Base-by-base conservation (phyloP, 1,140 invertebrate genomes). In the Drosophila biarmipes region DNA sequence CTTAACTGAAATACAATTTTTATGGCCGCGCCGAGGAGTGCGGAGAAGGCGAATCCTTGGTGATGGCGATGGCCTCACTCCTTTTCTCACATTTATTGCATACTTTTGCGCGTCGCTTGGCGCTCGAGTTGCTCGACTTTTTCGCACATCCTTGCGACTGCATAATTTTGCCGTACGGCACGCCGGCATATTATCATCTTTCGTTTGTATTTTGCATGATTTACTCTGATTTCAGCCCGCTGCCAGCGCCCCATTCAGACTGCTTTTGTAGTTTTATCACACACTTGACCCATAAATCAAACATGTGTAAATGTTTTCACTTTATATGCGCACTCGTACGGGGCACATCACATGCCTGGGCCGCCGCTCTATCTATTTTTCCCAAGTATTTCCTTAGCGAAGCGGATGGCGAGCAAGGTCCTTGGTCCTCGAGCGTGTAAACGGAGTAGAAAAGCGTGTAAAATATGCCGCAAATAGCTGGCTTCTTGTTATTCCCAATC, bases 301-400 rank as follows among this genome's bases (percentile, higher is more conserved):
- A 87, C 82, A 87, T 87, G 82, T 87, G 82, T 87, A 87, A 87
- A 87, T 87, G 82, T 87, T 87, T 87, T 87, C 82, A 87, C 82
- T 87, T 82, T 82, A 87, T 87, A 87, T 87, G 84, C 84, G 46
- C 84, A 82, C 75, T 76, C 74, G 75, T 75, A 86, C 82, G 81
- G 63, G 73, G 73, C 66, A 48, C 63, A 69, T 86, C 66, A 79
- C 78, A 86, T 86, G 81, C 77, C 81, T 76, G 81, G 69, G 74
- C 45, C 63, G 66, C 43, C 54, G 61, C 66, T 71, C 81, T 79
- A 76, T 84, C 80, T 73, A 76, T 75, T 43, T 49, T 48, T 49
- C 40, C 38, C 51, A 35, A 35, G 51, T 14, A 43, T 40, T 38
- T 55, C 48, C 43, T 52, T 35, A 11, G 24, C 24, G 45, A 29